Conservation (phyloP, 2,888 invertebrate species). For the Petrolisthes cinctipes region DNA sequence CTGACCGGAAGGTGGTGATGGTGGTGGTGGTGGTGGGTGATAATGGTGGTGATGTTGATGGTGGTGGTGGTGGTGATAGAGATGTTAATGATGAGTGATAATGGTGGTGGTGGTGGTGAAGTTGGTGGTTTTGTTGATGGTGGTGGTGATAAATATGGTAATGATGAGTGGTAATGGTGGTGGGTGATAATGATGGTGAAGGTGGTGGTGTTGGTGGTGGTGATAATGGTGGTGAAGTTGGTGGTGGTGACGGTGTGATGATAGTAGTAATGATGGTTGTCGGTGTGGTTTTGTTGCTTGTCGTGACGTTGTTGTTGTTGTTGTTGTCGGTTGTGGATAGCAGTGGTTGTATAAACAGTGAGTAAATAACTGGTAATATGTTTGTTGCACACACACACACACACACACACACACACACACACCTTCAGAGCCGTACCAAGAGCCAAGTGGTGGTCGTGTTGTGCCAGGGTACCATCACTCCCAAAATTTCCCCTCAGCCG, state of each 20-base stretch:
- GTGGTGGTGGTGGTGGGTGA: not conserved
- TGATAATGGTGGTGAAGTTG: not conserved
- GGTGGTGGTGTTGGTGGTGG: not conserved
- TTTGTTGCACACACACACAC: slow-evolving; percentile 16
- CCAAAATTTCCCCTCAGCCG: not conserved
- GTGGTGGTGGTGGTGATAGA: not conserved
- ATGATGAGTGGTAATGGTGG: not conserved
- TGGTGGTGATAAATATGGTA: not conserved
- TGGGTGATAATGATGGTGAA: not conserved
- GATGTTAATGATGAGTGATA: not conserved
- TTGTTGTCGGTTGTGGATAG: too few species aligned
- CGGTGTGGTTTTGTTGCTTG: too few species aligned
- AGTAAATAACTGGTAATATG: not conserved
- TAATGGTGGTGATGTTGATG: not conserved
- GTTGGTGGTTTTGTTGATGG: not conserved
- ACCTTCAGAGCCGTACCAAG: not conserved
- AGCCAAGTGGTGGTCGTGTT: not conserved
- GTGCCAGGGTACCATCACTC: not conserved
- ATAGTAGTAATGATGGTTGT: not conserved
- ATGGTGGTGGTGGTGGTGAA: not conserved
- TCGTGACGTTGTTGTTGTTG: too few species aligned
- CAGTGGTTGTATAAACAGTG: not conserved
- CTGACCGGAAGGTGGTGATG: not conserved
- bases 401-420: slow-evolving; percentile 16
- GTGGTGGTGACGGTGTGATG: not conserved